Conservation (phyloP, 1,140 invertebrate species). For the Lepidotrigona ventralis region DNA sequence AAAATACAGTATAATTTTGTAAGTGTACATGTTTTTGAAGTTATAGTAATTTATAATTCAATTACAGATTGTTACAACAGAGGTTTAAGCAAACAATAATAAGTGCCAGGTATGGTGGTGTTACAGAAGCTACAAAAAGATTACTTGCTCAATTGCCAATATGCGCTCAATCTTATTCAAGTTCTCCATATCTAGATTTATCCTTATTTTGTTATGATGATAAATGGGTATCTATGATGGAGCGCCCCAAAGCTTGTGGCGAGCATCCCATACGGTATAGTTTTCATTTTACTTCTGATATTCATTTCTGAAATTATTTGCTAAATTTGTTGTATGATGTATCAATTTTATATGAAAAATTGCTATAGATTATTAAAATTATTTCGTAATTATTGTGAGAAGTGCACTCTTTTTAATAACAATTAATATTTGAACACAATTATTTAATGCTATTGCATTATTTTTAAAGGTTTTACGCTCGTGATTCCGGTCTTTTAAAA, state of each 20-base stretch:
- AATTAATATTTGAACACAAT: neutral
- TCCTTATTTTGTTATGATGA: slow-evolving; percentile 97
- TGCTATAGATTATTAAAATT: neutral
- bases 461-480: slow-evolving; percentile 90
- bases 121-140: slow-evolving; percentile 93
- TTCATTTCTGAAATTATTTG: slow-evolving; percentile 14
- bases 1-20: neutral
- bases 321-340: neutral
- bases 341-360: neutral
- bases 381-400: neutral
- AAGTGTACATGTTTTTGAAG: neutral
- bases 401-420: neutral
- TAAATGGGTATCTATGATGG: slow-evolving; percentile 97
- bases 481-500: slow-evolving; percentile 93
- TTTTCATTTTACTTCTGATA: slow-evolving; percentile 1
- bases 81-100: slow-evolving; percentile 94
- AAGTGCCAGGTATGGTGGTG: slow-evolving; percentile 91
- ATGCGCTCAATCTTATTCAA: slow-evolving; percentile 95
- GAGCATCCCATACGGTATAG: slow-evolving; percentile 95
- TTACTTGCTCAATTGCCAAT: slow-evolving; percentile 96
- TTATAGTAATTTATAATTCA: neutral
- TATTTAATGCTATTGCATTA: slow-evolving; percentile 26
- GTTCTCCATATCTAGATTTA: slow-evolving; percentile 95
- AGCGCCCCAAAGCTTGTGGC: slow-evolving; percentile 95
- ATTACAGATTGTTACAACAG: slow-evolving; percentile 75